Percentiles rank a stretch among this genome's conserved stretches.
Conservation (phyloP, 1,140 invertebrate genomes). For the Eubasilissa regina region DNA sequence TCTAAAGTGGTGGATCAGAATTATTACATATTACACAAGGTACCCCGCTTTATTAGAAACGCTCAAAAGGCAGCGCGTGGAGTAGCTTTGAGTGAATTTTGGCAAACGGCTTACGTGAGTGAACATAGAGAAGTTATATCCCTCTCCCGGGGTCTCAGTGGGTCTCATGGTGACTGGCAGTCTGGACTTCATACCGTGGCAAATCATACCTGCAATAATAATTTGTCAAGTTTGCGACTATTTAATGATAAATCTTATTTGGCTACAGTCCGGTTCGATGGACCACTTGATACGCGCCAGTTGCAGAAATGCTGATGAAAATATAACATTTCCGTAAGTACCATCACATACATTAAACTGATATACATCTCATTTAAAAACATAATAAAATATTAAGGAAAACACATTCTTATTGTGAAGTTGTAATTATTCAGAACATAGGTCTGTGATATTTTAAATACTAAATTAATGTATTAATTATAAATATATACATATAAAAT, state of each 20-base stretch:
- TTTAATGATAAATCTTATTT: neutral
- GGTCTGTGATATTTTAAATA: too few species aligned
- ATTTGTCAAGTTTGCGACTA: neutral
- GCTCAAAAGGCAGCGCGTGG: too few species aligned
- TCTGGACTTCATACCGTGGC: slow-evolving; percentile 66
- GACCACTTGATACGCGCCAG: neutral
- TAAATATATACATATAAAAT: too few species aligned
- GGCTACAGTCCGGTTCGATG: neutral
- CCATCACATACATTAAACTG: too few species aligned
- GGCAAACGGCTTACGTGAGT: slow-evolving; percentile 67
- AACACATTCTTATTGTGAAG: too few species aligned
- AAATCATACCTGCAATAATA: slow-evolving; percentile 67
- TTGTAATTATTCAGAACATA: too few species aligned
- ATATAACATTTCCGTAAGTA: neutral
- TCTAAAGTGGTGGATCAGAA: too few species aligned
- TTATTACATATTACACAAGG: too few species aligned
- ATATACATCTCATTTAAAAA: too few species aligned
- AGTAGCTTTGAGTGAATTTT: neutral
- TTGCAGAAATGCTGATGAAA: neutral
- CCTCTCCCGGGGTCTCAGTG: slow-evolving; percentile 64
- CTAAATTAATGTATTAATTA: too few species aligned
- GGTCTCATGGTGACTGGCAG: slow-evolving; percentile 66
- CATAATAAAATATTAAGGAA: too few species aligned
- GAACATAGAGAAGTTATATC: slow-evolving; percentile 73
- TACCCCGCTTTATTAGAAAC: too few species aligned